Evolutionary conservation across 2,888 invertebrate genomes (phyloP).

Genomic region (Acrobasis suavella): DNA sequence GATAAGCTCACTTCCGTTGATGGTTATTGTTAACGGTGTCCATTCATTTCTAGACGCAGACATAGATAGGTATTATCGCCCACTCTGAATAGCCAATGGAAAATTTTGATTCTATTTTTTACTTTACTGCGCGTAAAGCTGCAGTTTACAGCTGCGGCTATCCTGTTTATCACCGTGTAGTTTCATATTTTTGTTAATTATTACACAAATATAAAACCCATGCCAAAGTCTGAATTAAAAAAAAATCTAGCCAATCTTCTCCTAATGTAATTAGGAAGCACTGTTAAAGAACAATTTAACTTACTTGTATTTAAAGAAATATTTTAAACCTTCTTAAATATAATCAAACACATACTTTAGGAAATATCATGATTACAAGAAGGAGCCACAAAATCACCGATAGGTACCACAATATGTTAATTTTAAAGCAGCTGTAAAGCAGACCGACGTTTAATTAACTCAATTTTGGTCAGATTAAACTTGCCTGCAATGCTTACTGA

Average conservation of each 20-base stretch:
- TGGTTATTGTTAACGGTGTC: conserved; percentile 27
- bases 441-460: conserved; percentile 21
- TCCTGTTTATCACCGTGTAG: not conserved
- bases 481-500: not conserved
- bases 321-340: too few species aligned
- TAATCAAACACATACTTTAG: too few species aligned
- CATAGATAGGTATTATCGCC: not conserved
- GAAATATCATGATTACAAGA: too few species aligned
- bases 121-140: not conserved
- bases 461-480: not conserved
- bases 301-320: too few species aligned
- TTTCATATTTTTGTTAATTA: not conserved
- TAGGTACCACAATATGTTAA: not conserved
- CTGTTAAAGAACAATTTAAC: too few species aligned
- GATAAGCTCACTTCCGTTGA: conserved; percentile 33
- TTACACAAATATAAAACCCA: not conserved
- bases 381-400: conserved; percentile 2
- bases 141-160: not conserved
- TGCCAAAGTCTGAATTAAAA: not conserved
- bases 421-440: conserved; percentile 10
- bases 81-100: not conserved
- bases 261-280: too few species aligned
- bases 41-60: conserved; percentile 13
- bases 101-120: not conserved
- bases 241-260: not conserved